Base-by-base conservation (phyloP, 2,113 vertebrate species). In the Anoura caudifer region DNA sequence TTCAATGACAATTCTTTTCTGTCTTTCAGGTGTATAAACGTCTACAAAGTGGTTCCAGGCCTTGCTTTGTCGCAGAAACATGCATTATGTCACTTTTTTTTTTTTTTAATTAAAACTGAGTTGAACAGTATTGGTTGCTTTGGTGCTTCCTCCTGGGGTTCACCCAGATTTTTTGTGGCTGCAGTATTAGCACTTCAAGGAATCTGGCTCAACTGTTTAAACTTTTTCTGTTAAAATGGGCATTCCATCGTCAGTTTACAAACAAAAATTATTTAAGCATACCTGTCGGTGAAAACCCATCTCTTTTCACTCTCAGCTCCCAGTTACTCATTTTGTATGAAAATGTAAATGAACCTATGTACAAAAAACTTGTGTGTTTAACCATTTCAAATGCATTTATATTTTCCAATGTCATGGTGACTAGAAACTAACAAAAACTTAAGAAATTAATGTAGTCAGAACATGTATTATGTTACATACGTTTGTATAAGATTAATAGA, bases 231-330 rank as follows among this genome's bases (percentile, higher is more conserved):
- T 81, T 97, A 76, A 89, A 94, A 31, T 54, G 82, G 31, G 33
- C 17, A 88, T 84, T 95, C 59, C 38, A 79, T 96, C 59, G 59
- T 95, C 47, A 61, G 5, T 97, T 95, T 61, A 54, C 92, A 80
- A 76, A 97, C 93, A 15, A 97, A 96, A 96, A 84, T 70, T 95
- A 97, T 94, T 84, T 65, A 95, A 97, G 43, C 10, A 52, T 0
- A 56, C 1, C 31, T 92, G n/a, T 26, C 92, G 36, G 63, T 24
- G 94, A 91, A 85, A 98, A 77, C 84, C 26, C 2, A 20, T 93
- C 0, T 88, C 15, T 90, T 93, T 79, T 89, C 22, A 17, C 2
- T 7, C 67, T 70, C 7, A 84, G 36, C 17, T 89, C 5, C 89
- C 59, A 93, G 0, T 50, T 73, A 47, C 14, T 92, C 41, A 80